Evolutionary conservation across 2,888 invertebrate genomes (phyloP).

Genomic region (Pyralis farinalis): DNA sequence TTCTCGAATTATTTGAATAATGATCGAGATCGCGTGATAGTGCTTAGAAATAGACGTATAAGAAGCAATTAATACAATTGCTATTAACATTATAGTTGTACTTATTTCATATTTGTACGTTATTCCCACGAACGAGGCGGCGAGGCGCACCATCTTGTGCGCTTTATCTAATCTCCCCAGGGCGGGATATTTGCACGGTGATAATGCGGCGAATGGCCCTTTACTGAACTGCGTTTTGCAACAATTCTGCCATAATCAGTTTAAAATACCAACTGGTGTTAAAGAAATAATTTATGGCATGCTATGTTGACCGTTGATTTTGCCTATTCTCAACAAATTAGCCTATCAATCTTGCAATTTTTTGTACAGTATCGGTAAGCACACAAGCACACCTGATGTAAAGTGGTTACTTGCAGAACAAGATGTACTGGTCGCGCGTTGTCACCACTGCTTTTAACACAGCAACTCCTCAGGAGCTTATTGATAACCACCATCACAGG

Average conservation of each 20-base stretch:
- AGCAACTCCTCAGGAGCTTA: no score
- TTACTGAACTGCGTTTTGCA: constrained; percentile 52
- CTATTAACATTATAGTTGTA: not conserved
- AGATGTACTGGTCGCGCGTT: no score
- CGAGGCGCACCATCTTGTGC: constrained; percentile 46
- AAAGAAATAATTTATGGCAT: not conserved
- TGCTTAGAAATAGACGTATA: not conserved
- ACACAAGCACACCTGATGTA: no score
- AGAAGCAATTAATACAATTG: not conserved
- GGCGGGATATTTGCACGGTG: constrained; percentile 74
- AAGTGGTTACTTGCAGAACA: no score
- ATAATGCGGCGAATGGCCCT: constrained; percentile 67
- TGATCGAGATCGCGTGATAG: not conserved
- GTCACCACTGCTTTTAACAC: no score
- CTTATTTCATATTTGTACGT: constrained; percentile 32
- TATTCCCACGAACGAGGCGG: constrained; percentile 58
- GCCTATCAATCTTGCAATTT: no score
- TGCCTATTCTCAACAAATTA: no score
- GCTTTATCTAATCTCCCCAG: constrained; percentile 70
- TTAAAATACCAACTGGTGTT: constrained; percentile 17
- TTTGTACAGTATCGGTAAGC: no score
- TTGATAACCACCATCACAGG: no score
- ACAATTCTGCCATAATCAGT: constrained; percentile 23
- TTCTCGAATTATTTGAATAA: not conserved
- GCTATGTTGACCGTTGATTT: no score